Conservation (phyloP, 2,797 vertebrate genomes). For the Sitta carolinensis region DNA sequence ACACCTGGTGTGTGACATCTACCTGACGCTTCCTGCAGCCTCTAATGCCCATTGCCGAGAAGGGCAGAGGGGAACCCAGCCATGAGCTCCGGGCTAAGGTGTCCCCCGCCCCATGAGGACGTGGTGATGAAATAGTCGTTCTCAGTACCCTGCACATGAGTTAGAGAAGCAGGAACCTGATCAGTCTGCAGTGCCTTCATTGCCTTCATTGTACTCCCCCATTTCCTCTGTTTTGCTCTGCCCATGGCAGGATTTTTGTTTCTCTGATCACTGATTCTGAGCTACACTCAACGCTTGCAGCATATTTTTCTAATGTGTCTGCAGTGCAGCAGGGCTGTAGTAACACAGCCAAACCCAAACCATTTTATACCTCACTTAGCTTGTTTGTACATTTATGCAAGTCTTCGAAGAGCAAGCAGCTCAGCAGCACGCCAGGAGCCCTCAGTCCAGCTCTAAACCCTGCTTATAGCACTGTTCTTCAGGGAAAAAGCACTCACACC, state of each 20-base stretch:
- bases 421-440: fast-evolving
- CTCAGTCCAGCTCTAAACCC: not conserved
- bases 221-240: not conserved
- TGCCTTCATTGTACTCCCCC: not conserved
- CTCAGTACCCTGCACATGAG: not conserved
- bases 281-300: not conserved
- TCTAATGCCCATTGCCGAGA: not conserved
- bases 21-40: not conserved
- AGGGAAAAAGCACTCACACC: not conserved
- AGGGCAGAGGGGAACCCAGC: not conserved
- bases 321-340: not conserved
- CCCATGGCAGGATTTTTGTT: not conserved
- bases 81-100: fast-evolving
- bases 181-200: fast-evolving
- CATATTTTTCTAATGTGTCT: fast-evolving
- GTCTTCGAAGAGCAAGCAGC: not conserved
- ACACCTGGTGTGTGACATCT: not conserved
- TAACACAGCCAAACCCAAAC: not conserved
- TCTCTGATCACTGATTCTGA: not conserved
- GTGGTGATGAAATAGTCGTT: not conserved
- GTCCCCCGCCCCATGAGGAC: fast-evolving
- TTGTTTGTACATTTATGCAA: not conserved
- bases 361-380: not conserved
- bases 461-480: not conserved
- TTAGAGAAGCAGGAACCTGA: not conserved